Conservation (phyloP, 2,888 invertebrate species). For the Melanotus villosus region DNA sequence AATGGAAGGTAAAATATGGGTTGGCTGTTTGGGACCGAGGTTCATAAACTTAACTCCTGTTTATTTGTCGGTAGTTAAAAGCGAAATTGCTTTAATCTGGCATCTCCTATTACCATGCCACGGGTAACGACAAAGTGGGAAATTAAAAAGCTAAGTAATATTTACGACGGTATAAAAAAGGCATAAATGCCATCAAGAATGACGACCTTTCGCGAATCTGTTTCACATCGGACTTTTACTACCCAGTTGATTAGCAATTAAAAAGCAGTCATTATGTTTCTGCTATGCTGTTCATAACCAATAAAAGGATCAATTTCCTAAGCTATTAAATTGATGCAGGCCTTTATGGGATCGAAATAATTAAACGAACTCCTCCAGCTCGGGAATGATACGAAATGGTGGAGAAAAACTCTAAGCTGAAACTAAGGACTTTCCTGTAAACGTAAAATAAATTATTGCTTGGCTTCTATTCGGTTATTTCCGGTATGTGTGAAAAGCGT, state of each 20-base stretch:
- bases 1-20: constrained; percentile 7
- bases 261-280: constrained; percentile 44
- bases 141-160: constrained; percentile 45
- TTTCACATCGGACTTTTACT: constrained; percentile 41
- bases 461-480: not conserved
- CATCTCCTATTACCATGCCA: constrained; percentile 23
- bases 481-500: not conserved
- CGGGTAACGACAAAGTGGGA: constrained; percentile 42
- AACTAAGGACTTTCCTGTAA: too few species aligned
- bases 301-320: constrained; percentile 42
- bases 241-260: constrained; percentile 47
- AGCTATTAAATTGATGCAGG: constrained; percentile 31
- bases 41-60: constrained; percentile 27
- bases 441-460: too few species aligned
- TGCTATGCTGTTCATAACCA: constrained; percentile 40
- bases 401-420: too few species aligned
- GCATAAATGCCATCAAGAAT: constrained; percentile 43
- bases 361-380: too few species aligned
- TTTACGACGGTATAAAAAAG: constrained; percentile 42
- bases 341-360: constrained; percentile 26
- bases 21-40: not conserved
- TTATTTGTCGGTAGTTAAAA: constrained; percentile 38
- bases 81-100: constrained; percentile 35
- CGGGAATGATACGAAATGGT: too few species aligned
- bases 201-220: constrained; percentile 45